Conservation (phyloP, 2,888 invertebrate genomes). For the Sminthurinus aureus region DNA sequence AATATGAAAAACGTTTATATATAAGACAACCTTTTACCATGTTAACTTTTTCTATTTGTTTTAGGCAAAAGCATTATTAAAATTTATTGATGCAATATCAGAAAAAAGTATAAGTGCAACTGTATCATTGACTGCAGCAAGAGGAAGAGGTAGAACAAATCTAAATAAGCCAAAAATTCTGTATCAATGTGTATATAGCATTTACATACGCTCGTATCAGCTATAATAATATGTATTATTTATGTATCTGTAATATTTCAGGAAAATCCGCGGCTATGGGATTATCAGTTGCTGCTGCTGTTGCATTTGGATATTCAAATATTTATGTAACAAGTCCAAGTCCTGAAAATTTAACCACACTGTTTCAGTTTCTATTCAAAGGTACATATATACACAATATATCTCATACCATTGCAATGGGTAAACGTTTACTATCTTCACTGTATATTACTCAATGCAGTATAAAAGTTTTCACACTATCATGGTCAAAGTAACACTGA, state of each 20-base stretch:
- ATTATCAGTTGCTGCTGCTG: constrained; percentile 85
- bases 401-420: not conserved
- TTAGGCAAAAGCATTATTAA: constrained; percentile 84
- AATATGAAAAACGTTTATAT: too few species aligned
- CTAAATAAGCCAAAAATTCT: too few species aligned
- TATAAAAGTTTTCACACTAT: too few species aligned
- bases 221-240: too few species aligned
- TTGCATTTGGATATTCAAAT: constrained; percentile 87
- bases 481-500: too few species aligned
- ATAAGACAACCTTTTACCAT: too few species aligned
- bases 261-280: constrained; percentile 98
- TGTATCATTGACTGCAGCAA: constrained; percentile 92
- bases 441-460: too few species aligned
- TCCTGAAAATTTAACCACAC: constrained; percentile 96
- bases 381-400: constrained; percentile 68
- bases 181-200: too few species aligned
- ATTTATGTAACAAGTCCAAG: constrained; percentile 98
- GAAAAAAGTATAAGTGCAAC: constrained; percentile 86
- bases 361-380: constrained; percentile 96
- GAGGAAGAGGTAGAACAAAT: constrained; percentile 98
- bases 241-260: too few species aligned
- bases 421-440: too few species aligned
- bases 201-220: too few species aligned
- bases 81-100: constrained; percentile 93
- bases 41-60: constrained; percentile 41